Conservation (phyloP, 2,113 vertebrate species). For the Cochlearius cochlearius region DNA sequence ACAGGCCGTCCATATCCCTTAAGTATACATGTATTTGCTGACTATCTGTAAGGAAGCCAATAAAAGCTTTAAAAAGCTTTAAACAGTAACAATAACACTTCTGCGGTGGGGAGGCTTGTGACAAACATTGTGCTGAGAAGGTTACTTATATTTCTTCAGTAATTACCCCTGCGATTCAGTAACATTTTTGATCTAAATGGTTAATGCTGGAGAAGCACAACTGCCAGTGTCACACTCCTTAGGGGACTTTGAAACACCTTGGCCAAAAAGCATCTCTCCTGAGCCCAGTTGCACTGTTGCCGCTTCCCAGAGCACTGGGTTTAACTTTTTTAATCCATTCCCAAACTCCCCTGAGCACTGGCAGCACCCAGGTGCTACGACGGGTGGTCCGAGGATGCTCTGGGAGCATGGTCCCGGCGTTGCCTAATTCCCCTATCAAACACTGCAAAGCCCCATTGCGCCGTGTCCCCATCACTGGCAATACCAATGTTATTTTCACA, state of each 20-base stretch:
- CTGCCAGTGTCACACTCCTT: not conserved
- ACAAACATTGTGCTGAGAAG: not conserved
- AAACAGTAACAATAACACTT: not conserved
- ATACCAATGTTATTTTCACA: not conserved
- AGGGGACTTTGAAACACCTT: accelerated
- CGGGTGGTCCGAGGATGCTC: not conserved
- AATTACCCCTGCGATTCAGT: not conserved
- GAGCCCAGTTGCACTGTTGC: not conserved
- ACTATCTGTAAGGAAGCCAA: not conserved
- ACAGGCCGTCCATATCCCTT: not conserved
- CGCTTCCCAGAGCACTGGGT: not conserved
- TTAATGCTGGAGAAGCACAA: not conserved
- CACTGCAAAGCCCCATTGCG: not conserved
- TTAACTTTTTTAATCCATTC: not conserved
- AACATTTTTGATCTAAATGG: not conserved
- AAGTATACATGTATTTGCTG: not conserved
- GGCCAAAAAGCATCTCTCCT: not conserved
- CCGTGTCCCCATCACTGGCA: not conserved
- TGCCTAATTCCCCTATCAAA: not conserved
- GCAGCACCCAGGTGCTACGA: not conserved
- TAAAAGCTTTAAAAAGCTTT: conserved; percentile 6
- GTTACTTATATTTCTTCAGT: not conserved
- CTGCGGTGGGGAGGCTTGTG: not conserved
- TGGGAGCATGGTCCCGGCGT: accelerated
- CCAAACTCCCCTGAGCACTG: not conserved